phyloP scores from a whole-genome alignment of 92 coral and sea anemone species.

The Ricordea florida region DNA sequence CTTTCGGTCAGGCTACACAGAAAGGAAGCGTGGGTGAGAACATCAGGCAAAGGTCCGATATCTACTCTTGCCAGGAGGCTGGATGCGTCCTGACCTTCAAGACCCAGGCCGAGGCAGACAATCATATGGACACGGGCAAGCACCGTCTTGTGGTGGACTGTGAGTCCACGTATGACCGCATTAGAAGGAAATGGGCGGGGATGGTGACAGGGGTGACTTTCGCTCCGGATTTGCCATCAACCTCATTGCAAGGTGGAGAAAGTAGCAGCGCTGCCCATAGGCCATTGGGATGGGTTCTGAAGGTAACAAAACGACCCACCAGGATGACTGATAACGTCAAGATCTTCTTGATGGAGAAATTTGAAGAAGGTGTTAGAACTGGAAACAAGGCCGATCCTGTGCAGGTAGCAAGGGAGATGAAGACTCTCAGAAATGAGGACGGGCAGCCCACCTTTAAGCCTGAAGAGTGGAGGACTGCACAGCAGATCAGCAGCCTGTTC shows the following conservation, averaged over 20 bases:
- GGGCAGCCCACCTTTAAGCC: no score
- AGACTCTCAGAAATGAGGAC: no score
- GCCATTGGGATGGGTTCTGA: constrained; percentile 26
- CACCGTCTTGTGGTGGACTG: constrained; percentile 29
- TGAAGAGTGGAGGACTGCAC: no score
- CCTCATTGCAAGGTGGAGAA: background rate
- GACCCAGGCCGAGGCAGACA: constrained; percentile 28
- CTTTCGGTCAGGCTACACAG: constrained; percentile 15
- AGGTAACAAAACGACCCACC: background rate
- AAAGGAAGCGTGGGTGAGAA: background rate
- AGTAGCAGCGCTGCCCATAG: background rate
- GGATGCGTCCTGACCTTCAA: constrained; percentile 49
- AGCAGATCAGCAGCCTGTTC: constrained; percentile 34
- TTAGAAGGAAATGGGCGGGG: constrained; percentile 46
- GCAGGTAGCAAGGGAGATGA: background rate
- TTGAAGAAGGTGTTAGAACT: background rate
- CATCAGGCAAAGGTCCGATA: background rate
- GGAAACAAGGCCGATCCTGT: constrained; percentile 14
- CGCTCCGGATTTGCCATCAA: background rate
- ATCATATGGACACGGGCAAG: constrained; percentile 47
- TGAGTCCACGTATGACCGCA: constrained; percentile 26
- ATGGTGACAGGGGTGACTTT: constrained; percentile 15
- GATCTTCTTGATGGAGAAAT: background rate
- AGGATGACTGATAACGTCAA: constrained; percentile 28
- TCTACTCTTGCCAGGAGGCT: constrained; percentile 29